Percentiles rank a stretch among this genome's conserved stretches.
phyloP scores from a whole-genome alignment of 2,797 vertebrate species.

The Tympanoctomys barrerae region DNA sequence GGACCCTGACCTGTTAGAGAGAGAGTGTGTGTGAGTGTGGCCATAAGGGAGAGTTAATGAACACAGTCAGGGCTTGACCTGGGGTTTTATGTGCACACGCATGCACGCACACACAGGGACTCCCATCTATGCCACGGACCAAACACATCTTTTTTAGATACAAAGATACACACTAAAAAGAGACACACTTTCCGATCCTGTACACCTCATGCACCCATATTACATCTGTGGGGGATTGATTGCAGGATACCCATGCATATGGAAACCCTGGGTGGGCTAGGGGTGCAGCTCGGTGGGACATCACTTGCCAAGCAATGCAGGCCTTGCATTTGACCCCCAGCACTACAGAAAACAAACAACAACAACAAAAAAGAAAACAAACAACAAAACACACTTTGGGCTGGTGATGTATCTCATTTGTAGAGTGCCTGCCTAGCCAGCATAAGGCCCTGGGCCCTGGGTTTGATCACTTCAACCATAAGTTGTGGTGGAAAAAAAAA shows the following conservation, averaged over 20 bases:
- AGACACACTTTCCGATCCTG: background rate
- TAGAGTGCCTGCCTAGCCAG: background rate
- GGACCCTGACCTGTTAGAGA: too few relatives aligned
- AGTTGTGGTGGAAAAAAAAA: background rate
- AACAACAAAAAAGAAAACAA: background rate
- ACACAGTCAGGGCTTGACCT: background rate
- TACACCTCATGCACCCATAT: too few relatives aligned
- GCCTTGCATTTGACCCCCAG: background rate
- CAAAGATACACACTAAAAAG: background rate
- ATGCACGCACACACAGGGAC: background rate
- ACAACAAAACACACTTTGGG: background rate
- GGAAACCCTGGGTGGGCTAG: background rate
- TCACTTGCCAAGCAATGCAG: background rate
- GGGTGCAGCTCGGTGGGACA: background rate
- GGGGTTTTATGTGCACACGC: background rate
- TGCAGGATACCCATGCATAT: background rate
- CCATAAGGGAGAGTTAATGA: background rate
- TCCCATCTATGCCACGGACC: background rate
- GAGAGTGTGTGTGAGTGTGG: background rate
- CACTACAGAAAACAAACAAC: background rate
- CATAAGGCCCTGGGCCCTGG: background rate
- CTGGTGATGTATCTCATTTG: background rate
- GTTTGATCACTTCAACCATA: background rate
- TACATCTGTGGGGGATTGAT: background rate
- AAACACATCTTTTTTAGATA: background rate